Evolutionary conservation across 2,113 vertebrate species (phyloP), one percentile per base, ranked within the genome.

Genomic region (Daubentonia madagascariensis): DNA sequence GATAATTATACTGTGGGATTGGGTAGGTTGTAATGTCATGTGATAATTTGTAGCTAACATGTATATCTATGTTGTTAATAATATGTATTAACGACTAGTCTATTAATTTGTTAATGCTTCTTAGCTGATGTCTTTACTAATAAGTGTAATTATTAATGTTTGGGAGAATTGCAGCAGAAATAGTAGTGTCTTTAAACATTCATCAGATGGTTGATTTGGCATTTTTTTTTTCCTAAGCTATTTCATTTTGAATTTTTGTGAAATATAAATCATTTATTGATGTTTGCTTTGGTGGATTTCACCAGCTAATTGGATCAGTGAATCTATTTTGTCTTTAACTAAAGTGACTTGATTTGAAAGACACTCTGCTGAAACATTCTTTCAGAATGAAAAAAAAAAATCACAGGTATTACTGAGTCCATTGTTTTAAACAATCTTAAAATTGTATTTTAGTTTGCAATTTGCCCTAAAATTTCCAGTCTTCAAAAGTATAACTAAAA

Each of bases 371-470:
- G 13, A 89, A 94, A 84, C 22, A 72, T 57, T 48, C 70, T 17
- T 96, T 25, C 4, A 85, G 7, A 85, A 20, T 50, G 40, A 81
- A 86, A 90, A 96, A 86, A 90, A 96, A 89, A 35, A 68, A 50
- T 45, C 61, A 11, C 23, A 83, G 54, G 73, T 92, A 43, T 90
- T 85, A 67, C n/a, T 75, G 59, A 83, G 23, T 84, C 32, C 48
- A n/a, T 20, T 79, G 45, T 84, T 65, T 91, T 65, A 68, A 91
- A 90, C 67, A 11, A 23, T 84, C 5, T 73, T 85, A 80, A 91
- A 67, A 93, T 87, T 54, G 5, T 57, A 90, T 40, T 87, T 95
- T 70, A 87, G 25, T 93, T 97, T 93, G 87, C 91, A 65, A 94
- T 70, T 84, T 91, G 17, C 63, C n/a, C 37, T 91, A 52, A 83